Base-by-base conservation (phyloP, 2,113 vertebrate genomes). In the Dasypus novemcinctus region DNA sequence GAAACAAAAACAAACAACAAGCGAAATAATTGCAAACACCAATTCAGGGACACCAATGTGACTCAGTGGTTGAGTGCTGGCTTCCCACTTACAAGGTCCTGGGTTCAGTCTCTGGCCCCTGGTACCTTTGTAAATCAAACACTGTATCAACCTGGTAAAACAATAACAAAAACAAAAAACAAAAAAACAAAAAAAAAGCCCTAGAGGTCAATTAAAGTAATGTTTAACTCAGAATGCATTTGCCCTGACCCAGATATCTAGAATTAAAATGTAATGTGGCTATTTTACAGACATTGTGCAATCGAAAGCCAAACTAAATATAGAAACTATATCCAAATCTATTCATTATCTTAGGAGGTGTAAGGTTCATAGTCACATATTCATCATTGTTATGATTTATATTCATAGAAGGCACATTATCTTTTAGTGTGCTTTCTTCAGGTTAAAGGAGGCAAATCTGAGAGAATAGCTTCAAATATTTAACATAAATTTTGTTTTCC, bases 281-380 rank as follows among this genome's bases (percentile, higher is more conserved):
- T 31, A 63, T 89, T 75, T 83, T 43, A 69, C 18, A 66, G 31
- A 1, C 7, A 41, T 80, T 87, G 0, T 43, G 43, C 17, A 52
- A 83, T 41, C 54, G 52, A 96, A 52, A 79, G 5, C 13, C 82
- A 93, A 87, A 90, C 41, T 85, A 81, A 95, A 89, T 88, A 13
- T 21, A 87, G 54, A 79, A 89, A 20, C 33, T 71, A 4, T 46
- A 92, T 83, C 41, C 13, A 52, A 57, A 69, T 46, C 21, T 64
- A 20, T 81, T 88, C 54, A 64, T 49, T 90, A 27, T 49, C 4
- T 90, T n/a, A n/a, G 5, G 31, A 69, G 5, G 9, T 21, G 1
- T 41, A 68, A 93, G 20, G 68, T 31, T 87, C 79, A 54, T 41
- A 15, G 18, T 75, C 27, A 92, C 7, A 15, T 66, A 13, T 15